Percentiles rank a stretch among this genome's conserved stretches.
Conservation (phyloP, 2,797 vertebrate genomes). For the Trematomus bernacchii region DNA sequence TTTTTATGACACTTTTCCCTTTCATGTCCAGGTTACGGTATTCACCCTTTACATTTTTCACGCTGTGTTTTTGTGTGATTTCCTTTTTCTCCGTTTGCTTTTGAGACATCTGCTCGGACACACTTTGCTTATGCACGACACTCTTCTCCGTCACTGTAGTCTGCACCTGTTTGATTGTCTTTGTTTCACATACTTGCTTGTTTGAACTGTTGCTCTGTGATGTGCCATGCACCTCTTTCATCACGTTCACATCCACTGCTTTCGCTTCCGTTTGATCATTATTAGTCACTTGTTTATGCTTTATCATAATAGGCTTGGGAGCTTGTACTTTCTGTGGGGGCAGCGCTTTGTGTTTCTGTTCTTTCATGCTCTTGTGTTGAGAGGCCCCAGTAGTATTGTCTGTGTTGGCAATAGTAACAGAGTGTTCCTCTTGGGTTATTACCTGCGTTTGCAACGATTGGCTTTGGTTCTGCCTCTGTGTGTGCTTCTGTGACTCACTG, state of each 20-base stretch:
- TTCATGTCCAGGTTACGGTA: conserved; percentile 67
- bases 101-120: conserved; percentile 48
- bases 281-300: conserved; percentile 73
- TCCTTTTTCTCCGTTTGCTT: conserved; percentile 62
- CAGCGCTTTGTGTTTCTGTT: conserved; percentile 71
- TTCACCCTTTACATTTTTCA: conserved; percentile 74
- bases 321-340: conserved; percentile 67
- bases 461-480: conserved; percentile 74
- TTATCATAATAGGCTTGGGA: conserved; percentile 68
- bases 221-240: conserved; percentile 59
- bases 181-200: conserved; percentile 72
- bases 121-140: conserved; percentile 41
- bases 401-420: conserved; percentile 73
- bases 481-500: conserved; percentile 75
- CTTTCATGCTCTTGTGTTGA: conserved; percentile 71
- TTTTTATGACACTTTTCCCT: conserved; percentile 79
- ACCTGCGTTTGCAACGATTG: conserved; percentile 81
- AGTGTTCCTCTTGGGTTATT: conserved; percentile 79
- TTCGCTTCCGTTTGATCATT: conserved; percentile 71
- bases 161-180: conserved; percentile 78
- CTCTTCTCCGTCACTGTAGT: conserved; percentile 77
- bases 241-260: conserved; percentile 53
- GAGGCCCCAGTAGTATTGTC: conserved; percentile 69
- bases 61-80: conserved; percentile 64
- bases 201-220: conserved; percentile 68